Base-by-base conservation (phyloP, 1,140 invertebrate genomes). In the Drosophila repletoides region DNA sequence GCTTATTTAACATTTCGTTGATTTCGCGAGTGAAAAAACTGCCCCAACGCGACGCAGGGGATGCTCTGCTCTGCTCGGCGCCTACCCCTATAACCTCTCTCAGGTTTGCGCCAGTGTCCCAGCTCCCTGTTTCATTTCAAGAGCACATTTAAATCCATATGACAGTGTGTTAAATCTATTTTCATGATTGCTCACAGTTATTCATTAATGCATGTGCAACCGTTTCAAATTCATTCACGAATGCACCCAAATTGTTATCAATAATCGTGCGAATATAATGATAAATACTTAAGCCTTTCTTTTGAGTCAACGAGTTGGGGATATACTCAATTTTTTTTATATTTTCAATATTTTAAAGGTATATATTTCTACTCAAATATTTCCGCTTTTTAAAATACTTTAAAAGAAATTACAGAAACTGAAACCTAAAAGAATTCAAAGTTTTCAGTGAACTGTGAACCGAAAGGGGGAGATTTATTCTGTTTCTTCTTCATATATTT, bases 1-100 rank as follows among this genome's bases (percentile, higher is more conserved):
- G 79, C 79, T 84, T 83, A 84, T 79, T 83, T 83, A 83, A 83
- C 79, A 83, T 84, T 83, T 83, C 79, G 79, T 84, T 86, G 79
- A 83, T 67, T 84, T 77, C 59, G 56, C 64, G 56, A 46, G 51
- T 36, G 55, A 21, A 60, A 66, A 56, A 65, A 48, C 53, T 66
- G 55, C 29, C 60, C 60, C n/a, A n/a, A n/a, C n/a, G n/a, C n/a
- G 40, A 46, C 51, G 40, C 51, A 64, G 24, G 43, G 29, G 46
- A 51, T n/a, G 36, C 46, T 19, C n/a, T 31, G 6, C n/a, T n/a
- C 22, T 24, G 5, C 48, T 26, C n/a, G n/a, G n/a, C n/a, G n/a
- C n/a, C n/a, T 1, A 12, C 28, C 19, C 9, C 5, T n/a, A 2
- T 0, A 1, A 1, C 33, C 2, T 24, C 2, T 6, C 19, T 12